Evolutionary conservation across 1,140 invertebrate genomes (phyloP), one percentile per base, ranked within the genome.

Genomic region (Panonychus citri): DNA sequence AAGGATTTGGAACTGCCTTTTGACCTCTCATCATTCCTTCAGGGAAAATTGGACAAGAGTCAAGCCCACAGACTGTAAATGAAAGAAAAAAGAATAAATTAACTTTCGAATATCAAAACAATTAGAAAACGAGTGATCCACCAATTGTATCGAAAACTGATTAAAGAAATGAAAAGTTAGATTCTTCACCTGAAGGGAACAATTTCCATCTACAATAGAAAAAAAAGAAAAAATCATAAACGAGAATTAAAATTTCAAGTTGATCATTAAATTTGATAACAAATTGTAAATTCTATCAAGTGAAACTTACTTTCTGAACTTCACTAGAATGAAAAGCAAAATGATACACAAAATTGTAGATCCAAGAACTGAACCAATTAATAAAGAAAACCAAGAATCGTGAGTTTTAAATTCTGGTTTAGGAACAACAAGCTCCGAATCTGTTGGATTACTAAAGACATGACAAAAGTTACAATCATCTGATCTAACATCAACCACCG

Each of bases 401-500:
- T 37, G 10, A 8, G n/a, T 40, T 42, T 40, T 56, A 3, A 26
- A 19, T 17, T 30, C 51, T 19, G 51, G 30, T 21, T 56, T 56
- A 19, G 56, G 34, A 12, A 56, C 10, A 8, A 46, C 19, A 21
- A 53, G 21, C 8, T 55, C 52, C 7, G 27, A 43, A 28, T 46
- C 53, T 49, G 7, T 43, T 19, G 53, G 21, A 51, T 57, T 37
- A 39, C 25, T 15, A 51, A 59, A 59, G 15, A 57, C 15, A 24
- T 57, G 24, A 37, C 58, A 59, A 42, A 59, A 57, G 50, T 59
- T 59, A 42, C 58, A 59, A n/a, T 48, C 28, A 12, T 53, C 28
- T 10, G 25, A 5, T 40, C 37, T 40, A 10, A n/a, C 8, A 24
- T 24, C 21, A n/a, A 10, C 15, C 3, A 53, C 13, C 8, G 58